Base-by-base conservation (phyloP, 1,140 invertebrate genomes). In the Drosophila tropicalis region DNA sequence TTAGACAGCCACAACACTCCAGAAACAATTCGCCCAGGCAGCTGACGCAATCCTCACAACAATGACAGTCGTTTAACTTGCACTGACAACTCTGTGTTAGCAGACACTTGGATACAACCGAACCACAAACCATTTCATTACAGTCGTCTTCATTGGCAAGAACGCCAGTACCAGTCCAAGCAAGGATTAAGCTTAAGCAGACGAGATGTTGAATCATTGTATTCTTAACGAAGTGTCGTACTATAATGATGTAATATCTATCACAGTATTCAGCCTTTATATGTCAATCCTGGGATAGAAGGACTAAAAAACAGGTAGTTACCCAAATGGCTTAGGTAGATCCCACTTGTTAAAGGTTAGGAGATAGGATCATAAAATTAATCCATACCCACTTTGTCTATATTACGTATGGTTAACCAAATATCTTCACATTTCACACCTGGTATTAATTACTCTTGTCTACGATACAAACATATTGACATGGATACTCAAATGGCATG, bases 1-100 rank as follows among this genome's bases (percentile, higher is more conserved):
- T 89, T 41, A 99, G 95, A 93, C 98, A 99, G 36, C 97, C 97
- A 84, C 98, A 99, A 92, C 98, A 99, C 91, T 99, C 97, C 57
- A 95, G 95, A 86, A 97, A 99, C 1, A 98, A 93, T 79, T 97
- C 95, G 72, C 96, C 96, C 29, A 99, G 93, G 89, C 98, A 99
- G 74, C 95, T 96, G 75, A 96, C 96, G 86, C 98, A 99, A 76
- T 98, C 97, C 85, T 96, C 96, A 93, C 97, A 98, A 84, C 98
- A 99, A 2, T 96, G 96, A 84, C 97, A 98, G 90, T 97, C 96
- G 72, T 95, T 95, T 75, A 98, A 93, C 89, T 98, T 97, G 93
- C 98, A 99, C 92, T 98, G 98, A 92, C 98, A 99, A 19, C 97
- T 97, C 90, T 98, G 97, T 3, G 97, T 98, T 40, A 99, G 93